These are phyloP conservation scores for Neopipo cinnamomea DNA, from an alignment of 2,113 vertebrate genomes.

Conservation along the genomic window DNA sequence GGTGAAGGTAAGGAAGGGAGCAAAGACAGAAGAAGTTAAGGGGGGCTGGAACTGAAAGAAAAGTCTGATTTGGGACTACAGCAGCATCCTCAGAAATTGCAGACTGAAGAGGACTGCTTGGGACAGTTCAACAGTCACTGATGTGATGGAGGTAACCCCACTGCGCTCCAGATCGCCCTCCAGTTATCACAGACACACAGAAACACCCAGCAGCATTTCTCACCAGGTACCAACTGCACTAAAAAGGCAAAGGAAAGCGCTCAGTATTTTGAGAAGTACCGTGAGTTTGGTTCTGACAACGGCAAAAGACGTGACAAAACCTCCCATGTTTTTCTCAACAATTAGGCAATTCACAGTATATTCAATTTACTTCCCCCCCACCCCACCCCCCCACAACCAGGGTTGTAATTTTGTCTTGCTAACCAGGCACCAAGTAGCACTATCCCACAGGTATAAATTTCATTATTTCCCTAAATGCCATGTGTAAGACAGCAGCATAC, in stretches of 20 bases:
- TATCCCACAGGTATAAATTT: conserved; percentile 23
- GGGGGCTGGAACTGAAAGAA: conserved; percentile 19
- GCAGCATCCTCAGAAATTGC: not conserved
- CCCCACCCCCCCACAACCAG: not conserved
- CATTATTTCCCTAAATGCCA: not conserved
- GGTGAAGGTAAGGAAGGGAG: conserved; percentile 59
- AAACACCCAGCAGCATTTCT: not conserved
- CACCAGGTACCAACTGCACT: not conserved
- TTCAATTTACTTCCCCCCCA: not conserved
- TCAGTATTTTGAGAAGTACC: not conserved
- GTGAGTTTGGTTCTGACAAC: not conserved
- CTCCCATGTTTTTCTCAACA: not conserved
- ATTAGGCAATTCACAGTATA: not conserved
- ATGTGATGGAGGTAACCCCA: not conserved
- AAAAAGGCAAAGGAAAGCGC: not conserved
- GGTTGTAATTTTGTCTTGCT: not conserved
- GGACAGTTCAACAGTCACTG: not conserved
- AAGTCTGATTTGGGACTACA: conserved; percentile 38
- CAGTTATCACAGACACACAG: not conserved
- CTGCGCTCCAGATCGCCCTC: not conserved
- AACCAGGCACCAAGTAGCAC: not conserved
- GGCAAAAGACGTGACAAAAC: not conserved
- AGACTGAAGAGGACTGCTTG: not conserved
- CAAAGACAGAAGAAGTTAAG: conserved; percentile 33
- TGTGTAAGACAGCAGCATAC: not conserved